These are phyloP conservation scores for Phataginus tetradactyla DNA, from an alignment of 2,797 vertebrate species.

Conservation along the genomic window DNA sequence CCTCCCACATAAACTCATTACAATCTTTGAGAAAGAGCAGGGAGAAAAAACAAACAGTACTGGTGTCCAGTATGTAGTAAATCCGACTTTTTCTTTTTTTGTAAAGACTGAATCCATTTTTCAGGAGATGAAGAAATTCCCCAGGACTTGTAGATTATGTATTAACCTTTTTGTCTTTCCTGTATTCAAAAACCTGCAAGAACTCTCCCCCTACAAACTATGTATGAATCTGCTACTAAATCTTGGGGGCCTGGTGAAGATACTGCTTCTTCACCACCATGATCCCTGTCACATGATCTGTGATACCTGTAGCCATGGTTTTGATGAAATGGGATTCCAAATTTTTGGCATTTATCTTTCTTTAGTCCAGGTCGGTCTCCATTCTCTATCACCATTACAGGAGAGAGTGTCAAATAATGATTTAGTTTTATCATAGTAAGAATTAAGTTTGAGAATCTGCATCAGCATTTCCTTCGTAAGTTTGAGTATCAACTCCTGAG, in stretches of 20 bases:
- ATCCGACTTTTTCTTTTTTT: not conserved
- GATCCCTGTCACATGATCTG: slow-evolving; percentile 85
- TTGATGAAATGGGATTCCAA: slow-evolving; percentile 91
- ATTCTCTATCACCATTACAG: slow-evolving; percentile 91
- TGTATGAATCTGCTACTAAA: slow-evolving; percentile 89
- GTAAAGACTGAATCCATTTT: not conserved
- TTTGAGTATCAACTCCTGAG: slow-evolving; percentile 89
- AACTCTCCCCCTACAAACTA: slow-evolving; percentile 90
- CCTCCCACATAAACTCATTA: not conserved
- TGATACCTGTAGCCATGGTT: slow-evolving; percentile 90
- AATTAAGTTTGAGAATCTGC: slow-evolving; percentile 89
- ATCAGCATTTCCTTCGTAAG: slow-evolving; percentile 89
- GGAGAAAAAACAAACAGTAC: not conserved
- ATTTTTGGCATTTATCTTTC: slow-evolving; percentile 93
- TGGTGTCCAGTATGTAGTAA: not conserved
- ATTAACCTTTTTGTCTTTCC: slow-evolving; percentile 69
- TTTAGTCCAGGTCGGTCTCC: slow-evolving; percentile 93
- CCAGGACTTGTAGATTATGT: not conserved
- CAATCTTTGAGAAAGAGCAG: not conserved
- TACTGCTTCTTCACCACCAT: slow-evolving; percentile 85
- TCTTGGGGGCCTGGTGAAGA: slow-evolving; percentile 83
- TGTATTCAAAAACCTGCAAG: slow-evolving; percentile 93
- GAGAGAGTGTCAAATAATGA: slow-evolving; percentile 96
- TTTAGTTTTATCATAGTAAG: slow-evolving; percentile 96
- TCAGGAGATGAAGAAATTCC: not conserved